Percentiles rank a stretch among this genome's conserved stretches.
phyloP scores from a whole-genome alignment of 2,797 vertebrate species.

The Cygnus olor region DNA sequence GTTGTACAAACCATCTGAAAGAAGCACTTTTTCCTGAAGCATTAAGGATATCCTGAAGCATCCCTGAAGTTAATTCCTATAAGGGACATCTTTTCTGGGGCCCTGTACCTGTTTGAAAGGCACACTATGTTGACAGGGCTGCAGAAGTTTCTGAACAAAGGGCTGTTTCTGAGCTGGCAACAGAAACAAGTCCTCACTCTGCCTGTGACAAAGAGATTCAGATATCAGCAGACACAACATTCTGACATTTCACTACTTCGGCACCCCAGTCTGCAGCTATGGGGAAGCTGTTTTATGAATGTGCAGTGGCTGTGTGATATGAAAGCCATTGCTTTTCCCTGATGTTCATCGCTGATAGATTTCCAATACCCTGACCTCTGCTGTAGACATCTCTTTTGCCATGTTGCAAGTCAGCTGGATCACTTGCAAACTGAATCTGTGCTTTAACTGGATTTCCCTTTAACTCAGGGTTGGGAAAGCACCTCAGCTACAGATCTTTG shows the following conservation, averaged over 20 bases:
- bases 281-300: background rate
- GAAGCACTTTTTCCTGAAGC: background rate
- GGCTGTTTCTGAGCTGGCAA: background rate
- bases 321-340: background rate
- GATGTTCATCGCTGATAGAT: background rate
- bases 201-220: background rate
- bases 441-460: background rate
- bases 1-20: background rate
- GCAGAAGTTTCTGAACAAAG: background rate
- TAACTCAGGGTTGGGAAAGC: background rate
- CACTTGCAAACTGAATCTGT: background rate
- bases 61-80: background rate
- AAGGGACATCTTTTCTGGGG: background rate
- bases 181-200: background rate
- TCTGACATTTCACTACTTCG: background rate
- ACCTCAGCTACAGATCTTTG: background rate
- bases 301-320: background rate
- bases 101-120: fast-evolving
- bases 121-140: fast-evolving
- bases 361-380: background rate
- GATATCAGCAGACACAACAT: background rate
- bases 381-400: background rate
- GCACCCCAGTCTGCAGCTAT: fast-evolving
- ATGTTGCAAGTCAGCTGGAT: background rate
- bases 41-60: background rate